A percentile compares a stretch with the other conserved stretches of the same genome.
Conservation (phyloP, 2,797 vertebrate species). For the Lacerta viridis region DNA sequence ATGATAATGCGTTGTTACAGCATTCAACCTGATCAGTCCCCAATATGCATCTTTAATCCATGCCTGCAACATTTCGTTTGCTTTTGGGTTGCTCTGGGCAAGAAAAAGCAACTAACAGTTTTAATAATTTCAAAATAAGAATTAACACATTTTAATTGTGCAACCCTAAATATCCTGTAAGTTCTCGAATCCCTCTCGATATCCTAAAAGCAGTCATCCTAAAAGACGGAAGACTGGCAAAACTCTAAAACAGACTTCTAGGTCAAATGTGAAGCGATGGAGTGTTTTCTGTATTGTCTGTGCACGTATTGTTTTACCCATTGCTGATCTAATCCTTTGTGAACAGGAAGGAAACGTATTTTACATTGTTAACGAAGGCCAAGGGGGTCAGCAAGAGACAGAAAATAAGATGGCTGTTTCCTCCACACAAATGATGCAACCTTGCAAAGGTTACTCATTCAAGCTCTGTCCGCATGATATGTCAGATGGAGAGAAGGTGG, state of each 20-base stretch:
- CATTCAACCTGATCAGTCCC: too few relatives aligned
- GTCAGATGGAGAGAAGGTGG: conserved; percentile 26
- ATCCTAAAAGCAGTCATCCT: too few relatives aligned
- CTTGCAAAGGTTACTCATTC: not conserved
- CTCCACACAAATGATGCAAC: conserved; percentile 15
- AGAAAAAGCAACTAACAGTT: too few relatives aligned
- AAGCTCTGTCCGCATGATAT: conserved; percentile 14
- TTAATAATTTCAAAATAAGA: too few relatives aligned
- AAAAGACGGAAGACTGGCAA: conserved; percentile 25
- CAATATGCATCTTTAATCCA: too few relatives aligned
- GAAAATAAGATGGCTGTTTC: conserved; percentile 47
- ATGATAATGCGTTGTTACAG: too few relatives aligned
- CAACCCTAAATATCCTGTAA: too few relatives aligned
- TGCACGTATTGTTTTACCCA: conserved; percentile 51
- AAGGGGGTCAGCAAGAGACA: conserved; percentile 44
- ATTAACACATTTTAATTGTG: too few relatives aligned
- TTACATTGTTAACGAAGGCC: conserved; percentile 61
- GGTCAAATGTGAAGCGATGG: not conserved
- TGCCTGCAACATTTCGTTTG: too few relatives aligned
- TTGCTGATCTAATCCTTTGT: conserved; percentile 60
- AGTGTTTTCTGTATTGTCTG: not conserved
- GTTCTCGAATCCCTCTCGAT: too few relatives aligned
- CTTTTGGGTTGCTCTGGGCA: too few relatives aligned
- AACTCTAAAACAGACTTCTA: conserved; percentile 21
- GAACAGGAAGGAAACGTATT: conserved; percentile 72